phyloP scores from a whole-genome alignment of 2,888 invertebrate genomes.

The Kryphioiulus occultus region DNA sequence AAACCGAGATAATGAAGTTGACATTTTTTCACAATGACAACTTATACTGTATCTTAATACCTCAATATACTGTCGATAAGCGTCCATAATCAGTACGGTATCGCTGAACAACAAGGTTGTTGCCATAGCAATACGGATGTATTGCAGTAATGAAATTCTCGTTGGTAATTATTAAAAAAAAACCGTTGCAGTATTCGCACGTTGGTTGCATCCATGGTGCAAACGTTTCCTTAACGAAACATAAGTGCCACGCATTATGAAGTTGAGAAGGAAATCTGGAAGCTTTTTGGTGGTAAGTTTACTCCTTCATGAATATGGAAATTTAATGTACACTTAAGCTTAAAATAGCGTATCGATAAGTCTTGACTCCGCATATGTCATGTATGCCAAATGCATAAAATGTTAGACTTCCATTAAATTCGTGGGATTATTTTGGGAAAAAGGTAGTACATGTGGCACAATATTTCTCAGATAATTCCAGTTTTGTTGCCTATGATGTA shows the following conservation, averaged over 20 bases:
- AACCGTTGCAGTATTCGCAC: neutral
- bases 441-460: too few species aligned
- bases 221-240: neutral
- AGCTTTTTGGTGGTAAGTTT: neutral
- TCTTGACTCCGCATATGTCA: too few species aligned
- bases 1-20: neutral
- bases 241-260: neutral
- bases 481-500: too few species aligned
- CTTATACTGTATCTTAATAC: neutral
- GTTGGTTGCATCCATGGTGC: neutral
- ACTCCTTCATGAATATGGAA: neutral
- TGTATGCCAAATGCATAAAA: too few species aligned
- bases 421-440: too few species aligned
- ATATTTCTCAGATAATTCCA: too few species aligned
- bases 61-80: neutral
- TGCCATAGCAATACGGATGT: neutral
- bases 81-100: neutral
- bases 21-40: too few species aligned
- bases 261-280: neutral
- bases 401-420: too few species aligned
- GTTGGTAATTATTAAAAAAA: neutral
- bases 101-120: neutral
- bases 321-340: too few species aligned
- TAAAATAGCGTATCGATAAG: too few species aligned
- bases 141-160: neutral